Conservation (phyloP, 2,797 vertebrate genomes). For the Agapornis canus region DNA sequence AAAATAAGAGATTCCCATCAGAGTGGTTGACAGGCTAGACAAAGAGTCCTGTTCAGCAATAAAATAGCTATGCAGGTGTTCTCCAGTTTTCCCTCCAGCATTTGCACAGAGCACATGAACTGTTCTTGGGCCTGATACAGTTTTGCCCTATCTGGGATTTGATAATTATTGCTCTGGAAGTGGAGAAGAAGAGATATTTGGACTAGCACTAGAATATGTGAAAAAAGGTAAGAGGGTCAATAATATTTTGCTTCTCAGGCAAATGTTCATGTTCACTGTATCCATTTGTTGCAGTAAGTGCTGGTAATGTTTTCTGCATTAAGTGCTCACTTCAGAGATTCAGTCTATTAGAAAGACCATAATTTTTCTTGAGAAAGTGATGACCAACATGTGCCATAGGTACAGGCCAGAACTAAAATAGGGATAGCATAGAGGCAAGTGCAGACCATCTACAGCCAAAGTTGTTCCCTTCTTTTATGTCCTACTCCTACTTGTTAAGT, state of each 20-base stretch:
- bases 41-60: constrained; percentile 67
- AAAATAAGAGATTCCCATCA: constrained; percentile 58
- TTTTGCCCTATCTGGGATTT: neutral
- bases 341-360: neutral
- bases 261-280: neutral
- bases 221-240: neutral
- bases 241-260: neutral
- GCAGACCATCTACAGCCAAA: neutral
- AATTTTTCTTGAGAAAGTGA: neutral
- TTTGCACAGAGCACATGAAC: constrained; percentile 45
- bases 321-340: neutral
- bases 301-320: neutral
- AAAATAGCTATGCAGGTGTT: constrained; percentile 59
- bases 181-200: neutral
- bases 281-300: neutral
- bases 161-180: neutral
- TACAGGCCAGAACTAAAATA: neutral
- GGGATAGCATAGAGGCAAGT: neutral
- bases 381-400: neutral
- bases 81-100: constrained; percentile 66
- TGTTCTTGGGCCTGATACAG: neutral
- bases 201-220: neutral
- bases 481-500: neutral
- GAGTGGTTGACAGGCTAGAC: constrained; percentile 70
- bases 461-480: neutral